phyloP scores from a whole-genome alignment of 2,113 vertebrate genomes.

The Cisticola juncidis region DNA sequence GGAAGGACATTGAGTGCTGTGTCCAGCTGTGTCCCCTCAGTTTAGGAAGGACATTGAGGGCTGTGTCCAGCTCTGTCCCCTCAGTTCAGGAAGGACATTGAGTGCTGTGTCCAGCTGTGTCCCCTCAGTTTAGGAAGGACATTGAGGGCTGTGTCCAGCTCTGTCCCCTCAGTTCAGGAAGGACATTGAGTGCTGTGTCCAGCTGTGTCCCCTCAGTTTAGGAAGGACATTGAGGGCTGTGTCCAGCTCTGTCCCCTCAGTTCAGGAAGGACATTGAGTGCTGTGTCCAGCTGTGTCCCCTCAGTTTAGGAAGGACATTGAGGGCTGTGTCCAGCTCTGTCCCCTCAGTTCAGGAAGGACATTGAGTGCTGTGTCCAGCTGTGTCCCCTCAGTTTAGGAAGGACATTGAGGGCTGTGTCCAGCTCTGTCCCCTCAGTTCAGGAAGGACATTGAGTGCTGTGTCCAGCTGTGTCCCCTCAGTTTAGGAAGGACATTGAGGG shows the following conservation, averaged over 20 bases:
- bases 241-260: too few species aligned
- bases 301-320: neutral
- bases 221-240: neutral
- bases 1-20: neutral
- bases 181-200: neutral
- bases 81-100: too few species aligned
- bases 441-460: too few species aligned
- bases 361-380: neutral
- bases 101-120: too few species aligned
- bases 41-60: neutral
- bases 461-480: too few species aligned
- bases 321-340: neutral
- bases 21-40: neutral
- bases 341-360: too few species aligned
- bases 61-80: too few species aligned
- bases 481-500: neutral
- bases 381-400: too few species aligned
- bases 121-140: too few species aligned
- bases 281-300: neutral
- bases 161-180: neutral
- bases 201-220: neutral
- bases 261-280: neutral
- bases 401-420: neutral
- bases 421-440: too few species aligned
- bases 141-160: neutral